Conservation (phyloP, 1,140 invertebrate genomes). For the Eufriesea mexicana region DNA sequence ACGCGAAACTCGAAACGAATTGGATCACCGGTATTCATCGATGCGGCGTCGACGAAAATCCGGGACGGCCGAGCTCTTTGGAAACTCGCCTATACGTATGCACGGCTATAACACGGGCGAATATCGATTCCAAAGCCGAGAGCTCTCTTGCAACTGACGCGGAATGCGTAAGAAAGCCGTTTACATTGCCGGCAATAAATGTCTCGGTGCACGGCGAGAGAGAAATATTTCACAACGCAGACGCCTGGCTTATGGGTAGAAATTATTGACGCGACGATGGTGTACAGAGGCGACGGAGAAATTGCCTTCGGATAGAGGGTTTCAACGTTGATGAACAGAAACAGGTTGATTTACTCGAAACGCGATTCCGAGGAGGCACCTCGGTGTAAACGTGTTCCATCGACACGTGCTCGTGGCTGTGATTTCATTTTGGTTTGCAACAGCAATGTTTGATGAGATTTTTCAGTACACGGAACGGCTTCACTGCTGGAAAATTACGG, state of each 20-base stretch:
- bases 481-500: no score
- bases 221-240: not conserved
- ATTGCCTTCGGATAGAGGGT: not conserved
- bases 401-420: no score
- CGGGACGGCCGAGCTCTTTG: constrained; percentile 21
- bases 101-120: not conserved
- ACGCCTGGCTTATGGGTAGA: not conserved
- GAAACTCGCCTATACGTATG: constrained; percentile 40
- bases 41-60: constrained; percentile 55
- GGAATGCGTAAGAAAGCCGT: constrained; percentile 13
- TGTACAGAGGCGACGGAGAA: not conserved
- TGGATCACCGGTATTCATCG: constrained; percentile 54
- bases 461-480: no score
- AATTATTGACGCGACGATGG: not conserved
- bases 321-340: not conserved
- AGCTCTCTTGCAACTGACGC: not conserved
- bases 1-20: constrained; percentile 37
- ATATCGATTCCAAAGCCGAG: constrained; percentile 5
- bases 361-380: not conserved
- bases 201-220: constrained; percentile 21
- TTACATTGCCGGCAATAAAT: constrained; percentile 28
- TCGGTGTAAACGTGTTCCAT: not conserved
- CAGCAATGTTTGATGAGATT: no score
- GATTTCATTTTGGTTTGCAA: no score
- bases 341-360: not conserved